Percentiles rank a stretch among this genome's conserved stretches.
These are phyloP conservation scores for Ceraclea dissimilis DNA, from an alignment of 2,888 invertebrate genomes.

Conservation along the genomic window DNA sequence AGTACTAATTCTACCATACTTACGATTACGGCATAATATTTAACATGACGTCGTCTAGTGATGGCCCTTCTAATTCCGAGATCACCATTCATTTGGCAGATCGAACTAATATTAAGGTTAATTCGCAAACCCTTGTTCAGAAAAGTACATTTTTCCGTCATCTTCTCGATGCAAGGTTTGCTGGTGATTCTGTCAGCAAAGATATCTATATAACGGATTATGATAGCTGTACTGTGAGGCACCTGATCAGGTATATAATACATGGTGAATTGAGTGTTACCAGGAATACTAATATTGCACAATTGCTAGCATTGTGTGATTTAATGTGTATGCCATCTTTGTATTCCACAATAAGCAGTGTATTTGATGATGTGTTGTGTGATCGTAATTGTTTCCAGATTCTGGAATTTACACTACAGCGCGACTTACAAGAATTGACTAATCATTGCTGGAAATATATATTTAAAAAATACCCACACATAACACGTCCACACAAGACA, in stretches of 20 bases:
- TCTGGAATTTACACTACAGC: slow-evolving; percentile 1
- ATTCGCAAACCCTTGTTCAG: neutral
- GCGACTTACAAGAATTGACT: slow-evolving; percentile 4
- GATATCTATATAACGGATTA: neutral
- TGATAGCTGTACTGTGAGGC: neutral
- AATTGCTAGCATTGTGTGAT: neutral
- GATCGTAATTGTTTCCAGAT: slow-evolving; percentile 8
- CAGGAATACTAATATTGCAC: neutral
- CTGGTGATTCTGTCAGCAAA: neutral
- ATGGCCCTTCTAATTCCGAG: too few relatives aligned
- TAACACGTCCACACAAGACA: neutral
- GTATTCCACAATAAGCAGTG: neutral
- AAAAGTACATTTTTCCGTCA: neutral
- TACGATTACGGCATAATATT: too few relatives aligned
- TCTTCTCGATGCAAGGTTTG: neutral
- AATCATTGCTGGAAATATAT: neutral
- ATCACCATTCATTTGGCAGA: neutral
- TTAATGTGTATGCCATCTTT: neutral
- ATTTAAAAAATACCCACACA: neutral
- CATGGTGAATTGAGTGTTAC: neutral
- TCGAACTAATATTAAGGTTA: neutral
- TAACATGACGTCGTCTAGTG: too few relatives aligned
- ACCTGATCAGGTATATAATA: neutral
- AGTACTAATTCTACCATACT: too few relatives aligned
- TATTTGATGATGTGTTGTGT: neutral